These are phyloP conservation scores for Drepana arcuata DNA, from an alignment of 1,140 invertebrate species.

Conservation along the genomic window DNA sequence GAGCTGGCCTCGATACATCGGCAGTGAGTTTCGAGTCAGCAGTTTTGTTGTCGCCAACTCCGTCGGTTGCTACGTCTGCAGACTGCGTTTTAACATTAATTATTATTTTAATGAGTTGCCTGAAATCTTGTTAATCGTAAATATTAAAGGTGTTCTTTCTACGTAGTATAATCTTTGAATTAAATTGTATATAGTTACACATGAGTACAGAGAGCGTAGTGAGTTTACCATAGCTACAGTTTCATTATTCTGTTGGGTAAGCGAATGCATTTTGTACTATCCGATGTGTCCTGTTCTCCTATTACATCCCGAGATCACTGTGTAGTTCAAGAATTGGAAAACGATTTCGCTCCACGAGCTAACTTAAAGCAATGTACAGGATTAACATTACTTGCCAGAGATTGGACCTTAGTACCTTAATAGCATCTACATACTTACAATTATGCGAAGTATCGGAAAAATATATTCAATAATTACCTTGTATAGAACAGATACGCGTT, in stretches of 20 bases:
- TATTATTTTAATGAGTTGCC: not conserved
- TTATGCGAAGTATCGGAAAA: not conserved
- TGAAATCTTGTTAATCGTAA: not conserved
- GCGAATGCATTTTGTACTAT: conserved; percentile 15
- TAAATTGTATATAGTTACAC: conserved; percentile 13
- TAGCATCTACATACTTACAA: not conserved
- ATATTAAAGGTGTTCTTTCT: conserved; percentile 1
- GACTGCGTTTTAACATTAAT: not conserved
- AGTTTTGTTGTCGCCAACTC: too few species aligned
- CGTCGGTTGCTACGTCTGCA: too few species aligned
- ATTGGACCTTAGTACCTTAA: not conserved
- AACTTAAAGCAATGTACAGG: not conserved
- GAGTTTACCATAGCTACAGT: conserved; percentile 9
- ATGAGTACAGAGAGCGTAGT: conserved; percentile 7
- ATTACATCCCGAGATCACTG: conserved; percentile 13
- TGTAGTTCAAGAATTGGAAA: conserved; percentile 17
- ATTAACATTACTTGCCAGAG: not conserved
- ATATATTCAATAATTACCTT: conserved; percentile 1
- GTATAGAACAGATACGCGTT: not conserved
- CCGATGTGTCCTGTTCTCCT: conserved; percentile 6
- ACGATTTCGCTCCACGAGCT: conserved; percentile 9
- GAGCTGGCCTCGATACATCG: too few species aligned
- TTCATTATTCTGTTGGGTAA: conserved; percentile 15
- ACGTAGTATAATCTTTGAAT: conserved; percentile 6
- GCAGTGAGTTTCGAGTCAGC: too few species aligned